Conservation (phyloP, 2,113 vertebrate species). For the Morone chrysops region DNA sequence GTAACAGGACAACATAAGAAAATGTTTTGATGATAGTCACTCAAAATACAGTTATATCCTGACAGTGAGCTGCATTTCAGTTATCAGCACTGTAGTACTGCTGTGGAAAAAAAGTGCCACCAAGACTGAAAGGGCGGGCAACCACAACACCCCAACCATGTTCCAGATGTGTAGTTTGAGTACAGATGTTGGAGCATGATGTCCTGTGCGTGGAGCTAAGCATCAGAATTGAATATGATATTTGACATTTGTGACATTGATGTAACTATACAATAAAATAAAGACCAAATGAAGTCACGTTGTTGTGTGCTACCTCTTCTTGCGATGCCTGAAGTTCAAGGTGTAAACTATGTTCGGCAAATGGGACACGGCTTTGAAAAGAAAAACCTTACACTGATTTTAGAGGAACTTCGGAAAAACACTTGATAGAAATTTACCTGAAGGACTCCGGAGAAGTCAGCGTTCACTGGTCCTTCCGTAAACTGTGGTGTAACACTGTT, state of each 20-base stretch:
- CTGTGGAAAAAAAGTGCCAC: conserved; percentile 1
- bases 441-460: conserved; percentile 91
- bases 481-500: conserved; percentile 89
- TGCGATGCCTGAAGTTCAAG: not conserved
- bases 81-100: not conserved
- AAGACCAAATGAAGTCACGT: not conserved
- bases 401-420: conserved; percentile 2
- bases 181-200: not conserved
- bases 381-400: not conserved
- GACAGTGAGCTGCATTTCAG: not conserved
- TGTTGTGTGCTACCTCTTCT: not conserved
- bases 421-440: conserved; percentile 83
- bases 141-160: not conserved
- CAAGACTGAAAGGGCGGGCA: not conserved
- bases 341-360: not conserved
- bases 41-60: not conserved
- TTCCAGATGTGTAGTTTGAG: no score
- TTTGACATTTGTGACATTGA: not conserved
- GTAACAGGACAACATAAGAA: not conserved
- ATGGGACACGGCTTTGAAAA: not conserved
- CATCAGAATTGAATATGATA: not conserved
- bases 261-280: not conserved
- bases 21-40: not conserved
- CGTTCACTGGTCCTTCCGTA: conserved; percentile 89
- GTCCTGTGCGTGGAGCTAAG: not conserved